phyloP scores from a whole-genome alignment of 1,140 invertebrate genomes.

The Leucophenga varia region DNA sequence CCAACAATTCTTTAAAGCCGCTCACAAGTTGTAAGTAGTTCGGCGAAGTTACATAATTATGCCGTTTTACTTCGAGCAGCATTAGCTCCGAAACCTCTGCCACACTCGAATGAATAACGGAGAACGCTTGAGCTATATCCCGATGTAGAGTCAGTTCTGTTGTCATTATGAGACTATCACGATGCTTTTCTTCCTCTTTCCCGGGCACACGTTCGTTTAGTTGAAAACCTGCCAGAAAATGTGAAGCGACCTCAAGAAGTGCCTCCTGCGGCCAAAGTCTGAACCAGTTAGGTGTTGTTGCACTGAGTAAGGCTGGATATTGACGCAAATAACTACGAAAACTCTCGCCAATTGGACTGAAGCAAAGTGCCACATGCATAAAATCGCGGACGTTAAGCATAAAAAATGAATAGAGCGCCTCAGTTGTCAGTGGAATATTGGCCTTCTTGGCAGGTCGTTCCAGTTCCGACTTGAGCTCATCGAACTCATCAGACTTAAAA shows the following conservation, averaged over 20 bases:
- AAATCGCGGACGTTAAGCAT: conserved; percentile 74
- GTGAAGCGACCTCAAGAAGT: conserved; percentile 78
- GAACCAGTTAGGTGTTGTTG: conserved; percentile 87
- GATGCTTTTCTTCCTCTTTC: conserved; percentile 54
- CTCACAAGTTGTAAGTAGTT: conserved; percentile 82
- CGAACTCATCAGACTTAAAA: conserved; percentile 81
- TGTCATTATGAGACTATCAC: conserved; percentile 58
- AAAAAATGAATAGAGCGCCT: conserved; percentile 72
- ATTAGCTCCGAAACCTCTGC: conserved; percentile 69
- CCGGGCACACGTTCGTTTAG: conserved; percentile 67
- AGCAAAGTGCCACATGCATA: conserved; percentile 79
- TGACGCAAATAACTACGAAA: conserved; percentile 78
- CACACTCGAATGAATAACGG: conserved; percentile 77
- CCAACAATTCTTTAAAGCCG: conserved; percentile 80
- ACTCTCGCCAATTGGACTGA: conserved; percentile 81
- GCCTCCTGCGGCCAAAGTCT: conserved; percentile 83
- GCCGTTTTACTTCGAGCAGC: conserved; percentile 73
- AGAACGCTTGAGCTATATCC: conserved; percentile 70
- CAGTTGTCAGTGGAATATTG: conserved; percentile 66
- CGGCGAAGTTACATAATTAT: conserved; percentile 83
- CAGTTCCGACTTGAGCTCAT: conserved; percentile 75
- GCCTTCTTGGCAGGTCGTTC: conserved; percentile 66
- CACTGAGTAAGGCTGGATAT: conserved; percentile 82
- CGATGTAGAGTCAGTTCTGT: conserved; percentile 65
- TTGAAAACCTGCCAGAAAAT: conserved; percentile 69